These are phyloP conservation scores for Poeciliopsis infans DNA, from an alignment of 2,797 vertebrate genomes.

Conservation along the genomic window DNA sequence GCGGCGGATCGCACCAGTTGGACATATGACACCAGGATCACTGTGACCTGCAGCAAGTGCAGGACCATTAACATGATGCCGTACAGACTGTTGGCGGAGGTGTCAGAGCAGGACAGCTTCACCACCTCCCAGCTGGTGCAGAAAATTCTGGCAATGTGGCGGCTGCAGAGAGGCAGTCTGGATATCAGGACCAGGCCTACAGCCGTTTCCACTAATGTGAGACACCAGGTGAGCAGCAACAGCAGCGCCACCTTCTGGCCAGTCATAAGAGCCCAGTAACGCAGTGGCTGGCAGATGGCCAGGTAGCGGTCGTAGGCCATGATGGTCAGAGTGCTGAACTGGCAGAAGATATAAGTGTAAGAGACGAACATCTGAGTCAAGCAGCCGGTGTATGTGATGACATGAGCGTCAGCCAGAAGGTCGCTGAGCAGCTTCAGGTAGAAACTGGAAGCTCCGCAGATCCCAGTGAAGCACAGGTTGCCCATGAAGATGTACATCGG, in stretches of 20 bases:
- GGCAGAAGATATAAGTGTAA: conserved; percentile 61
- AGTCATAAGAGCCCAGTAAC: conserved; percentile 67
- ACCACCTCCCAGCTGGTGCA: conserved; percentile 78
- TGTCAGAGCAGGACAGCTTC: conserved; percentile 69
- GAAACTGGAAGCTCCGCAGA: conserved; percentile 66
- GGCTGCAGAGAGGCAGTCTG: conserved; percentile 57
- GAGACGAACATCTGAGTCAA: conserved; percentile 54
- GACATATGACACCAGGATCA: conserved; percentile 69
- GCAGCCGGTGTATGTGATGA: conserved; percentile 62
- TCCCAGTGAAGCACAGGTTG: conserved; percentile 66
- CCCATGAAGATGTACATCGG: conserved; percentile 73
- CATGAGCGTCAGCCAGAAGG: conserved; percentile 51
- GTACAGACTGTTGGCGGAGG: conserved; percentile 59
- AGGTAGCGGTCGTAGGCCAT: conserved; percentile 78
- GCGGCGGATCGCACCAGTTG: conserved; percentile 60
- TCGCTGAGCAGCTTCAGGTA: conserved; percentile 69
- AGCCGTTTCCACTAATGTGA: conserved; percentile 33
- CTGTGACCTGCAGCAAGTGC: conserved; percentile 35
- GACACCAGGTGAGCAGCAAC: conserved; percentile 64
- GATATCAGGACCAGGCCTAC: conserved; percentile 34
- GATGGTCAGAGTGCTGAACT: conserved; percentile 62
- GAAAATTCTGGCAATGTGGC: conserved; percentile 58
- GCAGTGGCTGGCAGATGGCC: conserved; percentile 71
- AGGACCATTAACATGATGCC: conserved; percentile 47
- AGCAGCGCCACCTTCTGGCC: conserved; percentile 44